These are phyloP conservation scores for Cheilosia variabilis DNA, from an alignment of 2,888 invertebrate species.

Conservation along the genomic window DNA sequence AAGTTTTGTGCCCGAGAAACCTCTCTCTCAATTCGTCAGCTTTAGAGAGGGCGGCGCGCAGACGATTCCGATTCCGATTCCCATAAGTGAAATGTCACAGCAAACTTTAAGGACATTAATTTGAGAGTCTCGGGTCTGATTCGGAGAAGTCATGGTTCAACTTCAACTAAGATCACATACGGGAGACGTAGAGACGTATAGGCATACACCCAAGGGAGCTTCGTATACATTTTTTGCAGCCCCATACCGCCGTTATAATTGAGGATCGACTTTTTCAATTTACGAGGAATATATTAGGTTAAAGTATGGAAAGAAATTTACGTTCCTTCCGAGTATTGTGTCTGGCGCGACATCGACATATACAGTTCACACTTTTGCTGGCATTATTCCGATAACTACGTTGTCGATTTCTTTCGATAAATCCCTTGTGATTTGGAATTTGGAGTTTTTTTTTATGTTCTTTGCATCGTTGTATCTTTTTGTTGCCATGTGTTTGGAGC, in stretches of 20 bases:
- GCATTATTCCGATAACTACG: conserved; percentile 70
- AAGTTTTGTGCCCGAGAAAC: conserved; percentile 31
- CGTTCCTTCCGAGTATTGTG: conserved; percentile 37
- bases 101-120: conserved; percentile 47
- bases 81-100: conserved; percentile 49
- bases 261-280: conserved; percentile 66
- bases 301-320: conserved; percentile 73
- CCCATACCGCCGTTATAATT: neutral
- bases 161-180: conserved; percentile 11
- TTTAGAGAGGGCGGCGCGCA: neutral
- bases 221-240: conserved; percentile 11
- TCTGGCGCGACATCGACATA: conserved; percentile 26
- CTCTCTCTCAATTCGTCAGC: conserved; percentile 39
- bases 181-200: neutral
- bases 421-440: conserved; percentile 73
- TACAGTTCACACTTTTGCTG: conserved; percentile 65
- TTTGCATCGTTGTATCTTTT: conserved; percentile 25
- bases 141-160: conserved; percentile 6
- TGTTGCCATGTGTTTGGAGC: conserved; percentile 66
- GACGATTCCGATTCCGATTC: conserved; percentile 23
- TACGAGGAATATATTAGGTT: conserved; percentile 72
- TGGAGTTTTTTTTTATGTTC: conserved; percentile 30
- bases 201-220: conserved; percentile 11
- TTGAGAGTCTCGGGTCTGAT: conserved; percentile 10
- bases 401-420: conserved; percentile 74